Evolutionary conservation across 2,888 invertebrate genomes (phyloP), one percentile per base, ranked within the genome.

Genomic region (Punctoribates punctum): DNA sequence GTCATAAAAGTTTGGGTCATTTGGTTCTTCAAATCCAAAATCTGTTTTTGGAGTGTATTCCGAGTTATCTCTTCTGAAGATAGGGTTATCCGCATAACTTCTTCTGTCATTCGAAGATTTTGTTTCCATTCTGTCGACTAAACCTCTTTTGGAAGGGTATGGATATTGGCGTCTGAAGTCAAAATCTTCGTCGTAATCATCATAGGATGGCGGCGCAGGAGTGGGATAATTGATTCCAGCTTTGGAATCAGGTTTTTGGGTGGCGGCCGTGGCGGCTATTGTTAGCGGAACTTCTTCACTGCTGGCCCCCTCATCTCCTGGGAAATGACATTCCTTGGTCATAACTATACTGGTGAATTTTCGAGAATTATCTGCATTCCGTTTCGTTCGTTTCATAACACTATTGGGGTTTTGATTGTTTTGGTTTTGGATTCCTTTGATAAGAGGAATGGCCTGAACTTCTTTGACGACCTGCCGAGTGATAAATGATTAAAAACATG

Each of bases 261-360:
- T 5, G 3, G 34, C 34, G 42, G 23, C 15, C 20, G n/a, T 70
- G 4, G 70, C 42, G 4, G 70, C 4, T 9, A 70, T 5, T 3
- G 70, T 42, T 70, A 34, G 46, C 5, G 42, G 70, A 20, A 3
- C n/a, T 9, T 51, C 46, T 73, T 51, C 73, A 34, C 51, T 57
- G 25, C 57, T 51, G 23, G 73, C 34, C 51, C 57, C 73, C 17
- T 77, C 75, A 42, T 78, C 78, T 23, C 75, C 77, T 0, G 78
- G 78, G 48, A 78, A 79, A n/a, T 72, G 75, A n/a, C 79, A 79
- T 60, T 79, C 79, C 67, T 78, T 77, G 17, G 79, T 78, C 74
- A 79, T 77, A 0, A 79, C 65, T 25, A 78, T 77, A 60, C 78
- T 78, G 34, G 78, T 78, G 1, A 76, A 77, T 9, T 77, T 78